Base-by-base conservation (phyloP, 2,113 vertebrate species). In the Salvelinus alpinus region DNA sequence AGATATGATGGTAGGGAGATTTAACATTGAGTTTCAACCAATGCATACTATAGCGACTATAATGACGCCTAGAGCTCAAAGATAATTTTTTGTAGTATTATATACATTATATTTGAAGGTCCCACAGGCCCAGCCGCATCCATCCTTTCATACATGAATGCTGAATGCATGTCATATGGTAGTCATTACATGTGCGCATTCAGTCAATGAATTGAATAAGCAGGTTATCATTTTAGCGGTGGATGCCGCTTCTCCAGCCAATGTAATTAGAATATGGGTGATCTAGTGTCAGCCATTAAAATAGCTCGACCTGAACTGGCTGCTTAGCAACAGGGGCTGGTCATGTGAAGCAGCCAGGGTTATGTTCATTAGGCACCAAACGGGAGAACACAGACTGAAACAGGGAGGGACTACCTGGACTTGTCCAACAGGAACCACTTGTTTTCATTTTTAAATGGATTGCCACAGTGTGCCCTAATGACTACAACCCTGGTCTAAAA, bases 261-360 rank as follows among this genome's bases (percentile, higher is more conserved):
- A 31, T 76, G 65, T 81, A 77, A 79, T 84, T 74, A 75, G 79
- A 78, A 70, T 57, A 77, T 72, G 66, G 77, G 54, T 67, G 73
- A 77, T 78, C 62, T 68, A 73, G 34, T 69, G 22, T 38, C 18
- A 16, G 38, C 71, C 74, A 79, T 80, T 85, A 88, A 71, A 83
- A 78, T 82, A 80, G 77, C 47, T 78, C 62, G 76, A 72, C 70
- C 66, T 71, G 70, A 72, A 47, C 34, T 64, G 76, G 76, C 78
- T 85, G 83, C 85, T 85, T 84, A 85, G 79, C 83, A 88, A 85
- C 87, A 69, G 62, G 38, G 70, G 59, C 59, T 76, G 34, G 38
- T 44, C 76, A 24, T 60, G 62, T 73, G 64, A 62, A 54, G 71
- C 70, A 18, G 22, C 25, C 34, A 59, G 73, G 48, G 71, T 77